phyloP scores from a whole-genome alignment of 2,113 vertebrate species.

The Deroptyus accipitrinus region DNA sequence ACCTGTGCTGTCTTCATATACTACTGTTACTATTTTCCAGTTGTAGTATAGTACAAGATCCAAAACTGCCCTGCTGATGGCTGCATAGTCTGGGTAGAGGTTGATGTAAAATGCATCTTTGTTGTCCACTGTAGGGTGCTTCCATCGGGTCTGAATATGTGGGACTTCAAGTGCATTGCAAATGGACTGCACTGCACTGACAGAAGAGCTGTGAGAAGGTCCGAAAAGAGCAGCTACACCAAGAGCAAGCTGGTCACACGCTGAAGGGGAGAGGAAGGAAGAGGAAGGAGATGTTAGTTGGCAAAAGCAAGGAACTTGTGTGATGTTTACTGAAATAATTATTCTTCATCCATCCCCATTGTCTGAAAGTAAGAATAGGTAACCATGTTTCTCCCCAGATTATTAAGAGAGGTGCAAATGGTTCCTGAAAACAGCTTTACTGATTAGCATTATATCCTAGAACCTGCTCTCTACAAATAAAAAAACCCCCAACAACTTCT shows the following conservation, averaged over 20 bases:
- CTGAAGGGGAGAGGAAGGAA: constrained; percentile 47
- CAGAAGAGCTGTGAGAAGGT: constrained; percentile 93
- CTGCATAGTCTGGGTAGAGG: constrained; percentile 91
- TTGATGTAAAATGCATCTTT: constrained; percentile 94
- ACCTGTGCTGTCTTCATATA: constrained; percentile 97
- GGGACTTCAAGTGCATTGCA: constrained; percentile 98
- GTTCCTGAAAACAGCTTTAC: not conserved
- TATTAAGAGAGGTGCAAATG: not conserved
- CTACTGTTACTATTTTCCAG: constrained; percentile 93
- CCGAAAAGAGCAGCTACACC: constrained; percentile 95
- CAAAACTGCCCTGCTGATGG: constrained; percentile 90
- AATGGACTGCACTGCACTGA: constrained; percentile 96
- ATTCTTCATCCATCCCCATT: not conserved
- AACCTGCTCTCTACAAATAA: not conserved
- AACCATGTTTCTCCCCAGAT: accelerated
- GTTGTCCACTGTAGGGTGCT: constrained; percentile 91
- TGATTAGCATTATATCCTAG: not conserved
- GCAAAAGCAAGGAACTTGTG: too few species aligned
- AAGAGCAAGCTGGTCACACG: constrained; percentile 94
- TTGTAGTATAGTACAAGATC: constrained; percentile 93
- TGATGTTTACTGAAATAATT: too few species aligned
- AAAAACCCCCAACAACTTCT: not conserved
- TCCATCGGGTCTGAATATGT: constrained; percentile 97
- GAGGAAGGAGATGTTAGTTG: not conserved
- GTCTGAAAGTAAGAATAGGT: not conserved